Percentiles rank a stretch among this genome's conserved stretches.
Conservation (phyloP, 2,113 vertebrate species). For the Arenaria interpres region DNA sequence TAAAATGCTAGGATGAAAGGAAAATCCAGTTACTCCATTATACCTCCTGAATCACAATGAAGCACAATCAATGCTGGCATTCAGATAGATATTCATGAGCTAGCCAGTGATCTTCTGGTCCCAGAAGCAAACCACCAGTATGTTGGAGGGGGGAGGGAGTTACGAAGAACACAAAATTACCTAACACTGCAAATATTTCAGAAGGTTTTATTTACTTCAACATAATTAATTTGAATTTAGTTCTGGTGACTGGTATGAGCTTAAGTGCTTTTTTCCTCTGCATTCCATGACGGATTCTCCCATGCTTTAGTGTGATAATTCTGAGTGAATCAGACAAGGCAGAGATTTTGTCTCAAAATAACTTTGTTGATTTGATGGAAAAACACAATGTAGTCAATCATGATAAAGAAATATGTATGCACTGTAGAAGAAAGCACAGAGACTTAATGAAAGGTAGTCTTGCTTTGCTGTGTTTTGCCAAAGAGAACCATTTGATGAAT, state of each 20-base stretch:
- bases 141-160: neutral
- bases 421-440: neutral
- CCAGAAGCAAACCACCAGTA: neutral
- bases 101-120: neutral
- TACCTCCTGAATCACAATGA: conserved; percentile 22
- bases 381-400: neutral
- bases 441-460: neutral
- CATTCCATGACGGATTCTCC: neutral
- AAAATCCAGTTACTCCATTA: neutral
- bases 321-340: neutral
- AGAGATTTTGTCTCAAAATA: neutral
- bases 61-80: neutral
- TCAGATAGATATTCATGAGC: conserved; percentile 7
- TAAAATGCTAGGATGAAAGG: neutral
- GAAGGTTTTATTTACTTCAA: neutral
- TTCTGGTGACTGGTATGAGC: neutral
- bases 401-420: neutral
- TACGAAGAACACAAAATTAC: neutral
- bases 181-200: neutral
- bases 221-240: neutral
- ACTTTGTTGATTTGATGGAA: neutral
- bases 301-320: neutral
- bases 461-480: neutral
- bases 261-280: neutral
- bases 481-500: neutral